Conservation (phyloP, 1,140 invertebrate species). For the Maniola jurtina region DNA sequence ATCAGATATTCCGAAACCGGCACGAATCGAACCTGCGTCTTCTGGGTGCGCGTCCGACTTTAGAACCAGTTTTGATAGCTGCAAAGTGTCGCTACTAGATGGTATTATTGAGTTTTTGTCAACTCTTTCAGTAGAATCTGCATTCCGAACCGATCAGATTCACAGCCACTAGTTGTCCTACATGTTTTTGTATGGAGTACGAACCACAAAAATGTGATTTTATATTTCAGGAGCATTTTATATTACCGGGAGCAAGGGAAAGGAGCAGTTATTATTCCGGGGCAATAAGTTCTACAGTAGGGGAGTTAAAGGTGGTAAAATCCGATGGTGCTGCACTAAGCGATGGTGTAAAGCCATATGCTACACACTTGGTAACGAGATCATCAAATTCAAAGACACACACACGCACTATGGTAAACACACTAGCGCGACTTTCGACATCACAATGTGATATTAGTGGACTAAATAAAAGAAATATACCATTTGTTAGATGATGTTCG, state of each 20-base stretch:
- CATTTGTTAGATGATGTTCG: too few relatives aligned
- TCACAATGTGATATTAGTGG: not conserved
- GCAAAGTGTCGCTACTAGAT: too few relatives aligned
- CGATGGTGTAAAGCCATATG: slow-evolving; percentile 38
- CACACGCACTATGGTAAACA: slow-evolving; percentile 27
- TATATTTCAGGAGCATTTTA: slow-evolving; percentile 29
- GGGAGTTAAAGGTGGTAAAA: slow-evolving; percentile 27
- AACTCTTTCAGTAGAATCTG: too few relatives aligned
- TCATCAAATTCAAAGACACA: slow-evolving; percentile 28
- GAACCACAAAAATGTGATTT: not conserved
- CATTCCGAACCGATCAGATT: too few relatives aligned
- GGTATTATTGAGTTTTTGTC: too few relatives aligned
- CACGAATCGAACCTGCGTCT: too few relatives aligned
- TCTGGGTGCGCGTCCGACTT: too few relatives aligned
- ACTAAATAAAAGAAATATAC: not conserved
- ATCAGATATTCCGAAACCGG: too few relatives aligned
- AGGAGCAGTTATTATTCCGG: slow-evolving; percentile 35
- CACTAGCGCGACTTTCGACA: too few relatives aligned
- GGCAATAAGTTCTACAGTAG: slow-evolving; percentile 47
- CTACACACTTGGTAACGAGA: slow-evolving; percentile 31
- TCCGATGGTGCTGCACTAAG: slow-evolving; percentile 50
- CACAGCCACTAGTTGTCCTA: too few relatives aligned
- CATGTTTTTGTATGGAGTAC: too few relatives aligned
- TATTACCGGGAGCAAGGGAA: slow-evolving; percentile 31
- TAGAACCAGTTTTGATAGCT: too few relatives aligned